A percentile compares a stretch with the other conserved stretches of the same genome.
Evolutionary conservation across 1,140 invertebrate species (phyloP).

Genomic region (Hyphantria cunea): DNA sequence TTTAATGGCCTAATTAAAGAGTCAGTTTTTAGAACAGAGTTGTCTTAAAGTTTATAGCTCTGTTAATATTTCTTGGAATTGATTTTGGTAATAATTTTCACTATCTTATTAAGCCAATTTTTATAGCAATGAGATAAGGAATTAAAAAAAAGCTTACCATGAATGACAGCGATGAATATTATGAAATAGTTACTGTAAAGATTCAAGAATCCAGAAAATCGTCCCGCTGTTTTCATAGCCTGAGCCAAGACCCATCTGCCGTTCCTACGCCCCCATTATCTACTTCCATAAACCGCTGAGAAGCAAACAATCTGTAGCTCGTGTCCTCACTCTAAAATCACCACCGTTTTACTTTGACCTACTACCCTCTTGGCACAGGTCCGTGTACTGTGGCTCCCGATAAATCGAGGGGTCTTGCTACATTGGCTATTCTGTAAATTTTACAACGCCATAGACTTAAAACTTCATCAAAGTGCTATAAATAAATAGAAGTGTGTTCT

Average conservation of each 20-base stretch:
- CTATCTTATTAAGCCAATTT: no score
- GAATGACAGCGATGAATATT: no score
- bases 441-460: constrained; percentile 51
- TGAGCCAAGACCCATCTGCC: constrained; percentile 61
- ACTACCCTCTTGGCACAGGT: not conserved
- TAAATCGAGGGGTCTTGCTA: constrained; percentile 25
- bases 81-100: no score
- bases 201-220: not conserved
- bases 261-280: constrained; percentile 66
- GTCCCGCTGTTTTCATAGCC: constrained; percentile 42
- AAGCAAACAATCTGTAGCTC: constrained; percentile 62
- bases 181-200: no score
- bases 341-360: constrained; percentile 36
- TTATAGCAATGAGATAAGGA: no score
- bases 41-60: no score
- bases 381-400: not conserved
- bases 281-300: constrained; percentile 70
- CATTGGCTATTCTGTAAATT: constrained; percentile 43
- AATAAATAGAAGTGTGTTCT: constrained; percentile 43
- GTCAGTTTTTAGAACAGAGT: no score
- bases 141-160: no score
- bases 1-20: no score
- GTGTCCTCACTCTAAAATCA: constrained; percentile 50
- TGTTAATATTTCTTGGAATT: no score
- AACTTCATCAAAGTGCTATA: constrained; percentile 61